Evolutionary conservation across 2,797 vertebrate species (phyloP).

Genomic region (Prionace glauca): DNA sequence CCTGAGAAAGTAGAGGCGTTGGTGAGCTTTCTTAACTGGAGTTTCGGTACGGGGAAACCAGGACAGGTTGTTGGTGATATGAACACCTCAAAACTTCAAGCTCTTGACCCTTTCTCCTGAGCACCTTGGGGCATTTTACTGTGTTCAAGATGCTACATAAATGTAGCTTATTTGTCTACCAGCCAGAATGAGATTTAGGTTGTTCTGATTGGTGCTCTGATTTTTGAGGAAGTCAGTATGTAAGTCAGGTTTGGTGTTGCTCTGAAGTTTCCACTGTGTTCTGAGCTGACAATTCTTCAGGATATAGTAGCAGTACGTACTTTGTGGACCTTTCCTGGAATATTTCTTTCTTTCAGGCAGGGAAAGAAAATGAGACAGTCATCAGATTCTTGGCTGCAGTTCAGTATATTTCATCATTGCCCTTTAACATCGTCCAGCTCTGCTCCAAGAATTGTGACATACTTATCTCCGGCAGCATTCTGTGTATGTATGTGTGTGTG

Average conservation of each 20-base stretch:
- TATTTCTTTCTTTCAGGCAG: not conserved
- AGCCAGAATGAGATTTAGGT: not conserved
- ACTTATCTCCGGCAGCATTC: not conserved
- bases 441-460: not conserved
- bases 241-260: not conserved
- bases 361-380: not conserved
- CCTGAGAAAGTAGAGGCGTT: no score
- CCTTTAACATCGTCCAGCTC: not conserved
- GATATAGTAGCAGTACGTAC: not conserved
- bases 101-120: no score
- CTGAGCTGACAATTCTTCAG: not conserved
- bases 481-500: no score
- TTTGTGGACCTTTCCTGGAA: not conserved
- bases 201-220: not conserved
- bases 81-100: no score
- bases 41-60: no score
- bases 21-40: no score
- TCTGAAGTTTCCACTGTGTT: not conserved
- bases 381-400: not conserved
- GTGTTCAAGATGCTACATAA: not conserved
- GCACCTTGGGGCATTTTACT: not conserved
- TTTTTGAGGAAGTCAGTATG: not conserved
- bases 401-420: not conserved
- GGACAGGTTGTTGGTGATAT: no score
- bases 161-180: not conserved